Base-by-base conservation (phyloP, 2,113 vertebrate genomes). In the Varanus komodoensis region DNA sequence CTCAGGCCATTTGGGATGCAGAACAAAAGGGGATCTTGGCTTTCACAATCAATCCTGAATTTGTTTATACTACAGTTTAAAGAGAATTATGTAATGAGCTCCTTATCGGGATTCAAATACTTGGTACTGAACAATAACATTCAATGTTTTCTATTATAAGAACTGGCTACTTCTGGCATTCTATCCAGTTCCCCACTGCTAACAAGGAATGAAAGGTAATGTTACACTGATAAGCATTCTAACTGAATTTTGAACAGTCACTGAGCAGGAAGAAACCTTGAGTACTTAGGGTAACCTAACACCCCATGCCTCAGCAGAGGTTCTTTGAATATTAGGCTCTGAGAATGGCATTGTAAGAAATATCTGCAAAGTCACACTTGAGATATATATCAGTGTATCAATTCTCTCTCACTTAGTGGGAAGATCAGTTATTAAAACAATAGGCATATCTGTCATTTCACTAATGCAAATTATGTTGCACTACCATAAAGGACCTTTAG, bases 61-160 rank as follows among this genome's bases (percentile, higher is more conserved):
- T 85, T 85, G 61, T 85, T 89, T 79, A 80, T 85, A 69, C 23
- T 61, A 32, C 27, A 38, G 27, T 57, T 61, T 89, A 44, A 87
- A 73, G n/a, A 71, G 7, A 71, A 54, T 2, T 83, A 79, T 85
- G 64, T 89, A 89, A 89, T 78, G 89, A 89, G 19, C 48, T 23
- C 15, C 64, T 85, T 73, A 85, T 79, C 75, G 54, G 82, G n/a
- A 85, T 57, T 78, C 19, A 82, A 57, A 82, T 73, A 67, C 68
- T 61, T 89, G 25, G 44, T 69, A 23, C 23, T 38, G n/a, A 89
- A 89, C 74, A 85, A 89, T 79, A 34, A 89, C 64, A 3, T 34
- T 11, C 75, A 54, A 29, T 23, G 32, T 48, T 38, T 78, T 25
- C 23, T 75, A 68, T 85, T 79, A 21, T 69, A 85, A 69, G 61